phyloP scores from a whole-genome alignment of 2,797 vertebrate genomes.

The Pseudopleuronectes americanus region DNA sequence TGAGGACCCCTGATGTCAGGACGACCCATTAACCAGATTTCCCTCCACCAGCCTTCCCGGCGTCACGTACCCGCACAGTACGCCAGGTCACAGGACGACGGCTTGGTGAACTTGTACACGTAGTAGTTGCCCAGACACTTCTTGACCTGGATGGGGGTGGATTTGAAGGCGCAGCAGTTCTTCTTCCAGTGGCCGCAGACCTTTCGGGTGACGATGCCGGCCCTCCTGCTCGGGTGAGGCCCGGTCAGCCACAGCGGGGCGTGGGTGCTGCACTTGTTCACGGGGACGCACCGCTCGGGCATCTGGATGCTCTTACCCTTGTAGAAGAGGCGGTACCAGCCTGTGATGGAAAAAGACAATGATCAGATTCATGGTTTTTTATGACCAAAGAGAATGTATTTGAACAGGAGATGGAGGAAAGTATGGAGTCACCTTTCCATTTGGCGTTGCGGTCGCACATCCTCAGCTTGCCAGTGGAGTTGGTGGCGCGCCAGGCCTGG shows the following conservation, averaged over 20 bases:
- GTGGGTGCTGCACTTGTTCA: conserved; percentile 61
- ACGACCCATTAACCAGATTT: too few relatives aligned
- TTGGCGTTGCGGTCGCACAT: conserved; percentile 51
- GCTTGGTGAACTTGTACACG: conserved; percentile 27
- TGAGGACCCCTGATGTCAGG: too few relatives aligned
- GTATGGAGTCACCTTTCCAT: conserved; percentile 62
- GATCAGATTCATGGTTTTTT: rapidly evolving
- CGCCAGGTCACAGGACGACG: conserved; percentile 11
- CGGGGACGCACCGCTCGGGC: conserved; percentile 65
- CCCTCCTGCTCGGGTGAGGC: conserved; percentile 45
- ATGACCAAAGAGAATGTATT: too few relatives aligned
- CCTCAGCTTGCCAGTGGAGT: conserved; percentile 53
- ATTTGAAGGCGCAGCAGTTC: conserved; percentile 61
- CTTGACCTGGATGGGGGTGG: conserved; percentile 65
- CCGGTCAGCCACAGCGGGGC: conserved; percentile 65
- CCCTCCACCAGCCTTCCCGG: too few relatives aligned
- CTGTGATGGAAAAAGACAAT: not conserved
- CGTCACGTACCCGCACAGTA: conserved; percentile 28
- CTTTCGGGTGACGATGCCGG: conserved; percentile 56
- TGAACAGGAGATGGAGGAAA: not conserved
- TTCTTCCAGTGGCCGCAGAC: conserved; percentile 65
- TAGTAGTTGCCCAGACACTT: conserved; percentile 53
- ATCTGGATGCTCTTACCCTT: conserved; percentile 63
- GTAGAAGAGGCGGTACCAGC: conserved; percentile 68
- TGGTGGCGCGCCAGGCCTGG: conserved; percentile 65